phyloP scores from a whole-genome alignment of 2,113 vertebrate species.

The Heptranchias perlo region DNA sequence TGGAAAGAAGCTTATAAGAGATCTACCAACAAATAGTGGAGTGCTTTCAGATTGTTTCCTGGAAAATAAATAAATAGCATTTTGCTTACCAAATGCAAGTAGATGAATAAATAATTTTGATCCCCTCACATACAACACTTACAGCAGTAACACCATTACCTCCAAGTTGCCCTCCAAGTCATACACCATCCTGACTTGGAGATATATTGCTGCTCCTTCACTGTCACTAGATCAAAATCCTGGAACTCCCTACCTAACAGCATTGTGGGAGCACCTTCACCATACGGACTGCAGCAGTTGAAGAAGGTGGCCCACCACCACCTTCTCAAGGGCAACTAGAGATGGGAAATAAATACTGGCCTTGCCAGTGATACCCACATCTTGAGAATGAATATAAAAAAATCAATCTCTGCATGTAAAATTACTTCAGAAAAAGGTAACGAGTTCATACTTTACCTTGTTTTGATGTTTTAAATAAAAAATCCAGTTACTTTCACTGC shows the following conservation, averaged over 20 bases:
- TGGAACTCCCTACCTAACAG: neutral
- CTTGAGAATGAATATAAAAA: neutral
- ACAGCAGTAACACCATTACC: too few relatives aligned
- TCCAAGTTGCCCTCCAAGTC: too few relatives aligned
- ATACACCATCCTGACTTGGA: too few relatives aligned
- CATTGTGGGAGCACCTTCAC: neutral
- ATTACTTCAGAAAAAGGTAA: neutral
- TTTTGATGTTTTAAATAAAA: neutral
- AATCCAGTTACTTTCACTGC: neutral
- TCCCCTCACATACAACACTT: too few relatives aligned
- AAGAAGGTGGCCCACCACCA: neutral
- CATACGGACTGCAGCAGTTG: neutral
- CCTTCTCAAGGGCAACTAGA: neutral
- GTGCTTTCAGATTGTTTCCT: too few relatives aligned
- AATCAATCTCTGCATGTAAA: neutral
- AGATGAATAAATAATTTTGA: too few relatives aligned
- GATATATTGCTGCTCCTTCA: neutral
- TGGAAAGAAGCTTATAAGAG: too few relatives aligned
- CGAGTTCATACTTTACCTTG: neutral
- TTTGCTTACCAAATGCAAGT: too few relatives aligned
- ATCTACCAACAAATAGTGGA: too few relatives aligned
- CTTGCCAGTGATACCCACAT: neutral
- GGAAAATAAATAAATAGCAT: too few relatives aligned
- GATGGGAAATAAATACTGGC: neutral
- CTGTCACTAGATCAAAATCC: neutral